phyloP scores from a whole-genome alignment of 1,140 invertebrate genomes.

The Macrobrachium rosenbergii region DNA sequence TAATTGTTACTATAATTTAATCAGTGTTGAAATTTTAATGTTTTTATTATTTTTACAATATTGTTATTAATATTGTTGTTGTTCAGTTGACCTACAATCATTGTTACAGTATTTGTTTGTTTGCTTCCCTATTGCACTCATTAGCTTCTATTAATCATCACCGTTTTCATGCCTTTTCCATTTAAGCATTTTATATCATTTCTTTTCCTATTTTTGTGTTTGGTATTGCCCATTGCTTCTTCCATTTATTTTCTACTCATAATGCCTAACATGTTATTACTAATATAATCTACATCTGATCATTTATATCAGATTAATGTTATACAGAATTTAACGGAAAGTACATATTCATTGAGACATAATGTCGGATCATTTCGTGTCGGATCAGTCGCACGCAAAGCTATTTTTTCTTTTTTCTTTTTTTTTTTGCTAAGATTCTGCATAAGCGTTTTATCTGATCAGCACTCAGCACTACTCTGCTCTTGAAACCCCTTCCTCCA shows the following conservation, averaged over 20 bases:
- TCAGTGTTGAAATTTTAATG: too few relatives aligned
- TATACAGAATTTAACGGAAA: not conserved
- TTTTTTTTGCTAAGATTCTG: too few relatives aligned
- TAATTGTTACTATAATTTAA: too few relatives aligned
- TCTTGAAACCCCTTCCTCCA: not conserved
- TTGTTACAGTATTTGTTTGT: constrained; percentile 3
- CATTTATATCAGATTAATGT: too few relatives aligned
- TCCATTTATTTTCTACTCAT: not conserved
- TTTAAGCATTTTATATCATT: not conserved
- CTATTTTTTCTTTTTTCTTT: too few relatives aligned
- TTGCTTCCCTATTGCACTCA: not conserved
- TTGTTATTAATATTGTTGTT: too few relatives aligned
- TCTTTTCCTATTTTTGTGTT: constrained; percentile 1
- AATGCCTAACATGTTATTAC: constrained; percentile 1
- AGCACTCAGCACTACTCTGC: constrained; percentile 46
- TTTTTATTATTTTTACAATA: too few relatives aligned
- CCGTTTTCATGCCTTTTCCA: constrained; percentile 17
- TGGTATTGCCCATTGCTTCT: not conserved
- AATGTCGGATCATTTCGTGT: not conserved
- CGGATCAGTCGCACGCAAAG: constrained; percentile 23
- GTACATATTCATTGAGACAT: constrained; percentile 13
- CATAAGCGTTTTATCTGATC: not conserved
- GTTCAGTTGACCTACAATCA: too few relatives aligned
- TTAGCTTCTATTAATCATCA: constrained; percentile 28
- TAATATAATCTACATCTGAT: not conserved